Conservation (phyloP, 2,113 vertebrate genomes). For the Planiliza haematocheilus region DNA sequence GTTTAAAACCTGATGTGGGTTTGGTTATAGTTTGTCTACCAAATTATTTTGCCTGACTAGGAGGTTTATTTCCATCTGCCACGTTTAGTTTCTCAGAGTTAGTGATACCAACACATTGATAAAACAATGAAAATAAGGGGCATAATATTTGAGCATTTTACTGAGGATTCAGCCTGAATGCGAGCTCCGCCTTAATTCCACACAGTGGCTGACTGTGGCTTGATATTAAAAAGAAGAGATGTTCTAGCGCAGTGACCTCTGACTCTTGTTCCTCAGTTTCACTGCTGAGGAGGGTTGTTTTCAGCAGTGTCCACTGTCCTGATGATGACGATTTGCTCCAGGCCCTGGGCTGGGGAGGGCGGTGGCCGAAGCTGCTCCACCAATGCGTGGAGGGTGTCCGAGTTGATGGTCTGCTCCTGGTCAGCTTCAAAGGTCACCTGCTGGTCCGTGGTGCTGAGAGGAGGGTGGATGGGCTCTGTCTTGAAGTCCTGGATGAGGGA, state of each 20-base stretch:
- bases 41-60: too few species aligned
- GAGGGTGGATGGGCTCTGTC: constrained; percentile 51
- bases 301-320: constrained; percentile 75
- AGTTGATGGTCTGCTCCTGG: constrained; percentile 76
- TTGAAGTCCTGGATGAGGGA: constrained; percentile 62
- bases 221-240: neutral
- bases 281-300: constrained; percentile 51
- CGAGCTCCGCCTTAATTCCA: neutral
- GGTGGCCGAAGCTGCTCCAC: constrained; percentile 79
- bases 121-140: constrained; percentile 15
- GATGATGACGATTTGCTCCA: constrained; percentile 83
- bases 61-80: too few species aligned
- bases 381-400: constrained; percentile 78
- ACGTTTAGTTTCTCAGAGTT: too few species aligned
- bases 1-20: too few species aligned
- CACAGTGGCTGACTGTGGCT: neutral
- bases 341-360: constrained; percentile 54
- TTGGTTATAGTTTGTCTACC: too few species aligned
- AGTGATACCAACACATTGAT: neutral
- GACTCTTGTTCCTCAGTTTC: constrained; percentile 8
- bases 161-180: constrained; percentile 6
- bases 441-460: constrained; percentile 10
- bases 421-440: constrained; percentile 66
- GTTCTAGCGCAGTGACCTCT: neutral
- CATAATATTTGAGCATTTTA: neutral